Percentiles rank a stretch among this genome's conserved stretches.
These are phyloP conservation scores for Tragelaphus eurycerus DNA, from an alignment of 2,797 vertebrate genomes.

Conservation along the genomic window DNA sequence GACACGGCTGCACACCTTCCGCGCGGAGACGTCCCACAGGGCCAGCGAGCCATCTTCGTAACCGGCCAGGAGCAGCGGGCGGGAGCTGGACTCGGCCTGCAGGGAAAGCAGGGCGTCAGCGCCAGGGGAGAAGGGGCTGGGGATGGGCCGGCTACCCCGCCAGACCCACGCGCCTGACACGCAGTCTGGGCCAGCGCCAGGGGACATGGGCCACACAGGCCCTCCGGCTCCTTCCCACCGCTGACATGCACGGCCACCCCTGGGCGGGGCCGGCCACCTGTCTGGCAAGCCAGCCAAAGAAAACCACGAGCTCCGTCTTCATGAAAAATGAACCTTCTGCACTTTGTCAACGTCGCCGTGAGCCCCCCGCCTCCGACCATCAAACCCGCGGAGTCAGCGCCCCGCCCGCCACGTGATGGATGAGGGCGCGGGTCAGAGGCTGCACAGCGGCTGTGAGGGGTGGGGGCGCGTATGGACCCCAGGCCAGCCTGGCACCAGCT, in stretches of 20 bases:
- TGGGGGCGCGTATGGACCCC: conserved; percentile 80
- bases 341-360: conserved; percentile 28
- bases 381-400: conserved; percentile 54
- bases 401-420: conserved; percentile 94
- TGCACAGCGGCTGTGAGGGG: background rate
- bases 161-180: accelerated
- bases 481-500: conserved; percentile 84
- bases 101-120: background rate
- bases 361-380: conserved; percentile 12
- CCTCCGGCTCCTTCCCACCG: background rate
- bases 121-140: background rate
- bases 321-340: conserved; percentile 42
- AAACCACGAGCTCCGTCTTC: background rate
- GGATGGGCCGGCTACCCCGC: background rate
- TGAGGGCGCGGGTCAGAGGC: conserved; percentile 94
- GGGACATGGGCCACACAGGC: background rate
- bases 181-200: background rate
- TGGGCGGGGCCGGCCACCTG: background rate
- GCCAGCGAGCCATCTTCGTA: conserved; percentile 95
- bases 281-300: conserved; percentile 4
- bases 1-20: conserved; percentile 85
- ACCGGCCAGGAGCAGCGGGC: conserved; percentile 91
- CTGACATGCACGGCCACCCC: background rate
- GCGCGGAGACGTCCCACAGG: conserved; percentile 92
- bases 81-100: conserved; percentile 84